Percentiles rank a stretch among this genome's conserved stretches.
phyloP scores from a whole-genome alignment of 1,140 invertebrate species.

The Lanistes nyassanus region DNA sequence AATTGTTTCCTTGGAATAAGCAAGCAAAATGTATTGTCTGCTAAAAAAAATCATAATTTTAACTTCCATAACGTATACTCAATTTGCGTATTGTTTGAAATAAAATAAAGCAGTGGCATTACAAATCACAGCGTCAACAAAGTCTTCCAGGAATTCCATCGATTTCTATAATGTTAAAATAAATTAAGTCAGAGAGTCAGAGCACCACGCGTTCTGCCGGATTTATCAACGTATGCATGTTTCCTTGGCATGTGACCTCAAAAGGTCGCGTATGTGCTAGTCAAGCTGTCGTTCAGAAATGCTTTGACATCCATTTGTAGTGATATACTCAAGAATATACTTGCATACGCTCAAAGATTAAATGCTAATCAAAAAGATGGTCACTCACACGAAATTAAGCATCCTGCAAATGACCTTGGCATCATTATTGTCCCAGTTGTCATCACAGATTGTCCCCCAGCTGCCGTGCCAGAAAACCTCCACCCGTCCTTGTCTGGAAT shows the following conservation, averaged over 20 bases:
- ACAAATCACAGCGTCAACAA: too few relatives aligned
- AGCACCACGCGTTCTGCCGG: too few relatives aligned
- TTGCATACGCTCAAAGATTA: not conserved
- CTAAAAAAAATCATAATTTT: too few relatives aligned
- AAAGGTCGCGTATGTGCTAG: not conserved
- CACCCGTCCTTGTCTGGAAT: constrained; percentile 73
- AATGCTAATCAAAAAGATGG: not conserved
- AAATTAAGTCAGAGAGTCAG: too few relatives aligned
- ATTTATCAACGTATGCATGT: not conserved
- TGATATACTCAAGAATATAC: not conserved
- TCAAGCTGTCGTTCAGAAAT: not conserved
- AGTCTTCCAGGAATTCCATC: too few relatives aligned
- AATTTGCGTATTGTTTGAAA: too few relatives aligned
- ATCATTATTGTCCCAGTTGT: constrained; percentile 76
- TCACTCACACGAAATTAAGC: constrained; percentile 26
- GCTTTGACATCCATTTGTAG: not conserved
- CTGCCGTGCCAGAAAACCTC: constrained; percentile 77
- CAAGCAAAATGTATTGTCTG: too few relatives aligned
- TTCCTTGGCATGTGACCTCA: not conserved
- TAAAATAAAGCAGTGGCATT: too few relatives aligned
- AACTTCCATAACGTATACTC: too few relatives aligned
- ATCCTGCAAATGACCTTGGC: constrained; percentile 75
- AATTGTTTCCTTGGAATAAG: too few relatives aligned
- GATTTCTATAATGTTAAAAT: too few relatives aligned
- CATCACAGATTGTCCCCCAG: constrained; percentile 82